A percentile compares a stretch with the other conserved stretches of the same genome.
These are phyloP conservation scores for Rallus crepitans DNA, from an alignment of 2,797 vertebrate species.

Conservation along the genomic window DNA sequence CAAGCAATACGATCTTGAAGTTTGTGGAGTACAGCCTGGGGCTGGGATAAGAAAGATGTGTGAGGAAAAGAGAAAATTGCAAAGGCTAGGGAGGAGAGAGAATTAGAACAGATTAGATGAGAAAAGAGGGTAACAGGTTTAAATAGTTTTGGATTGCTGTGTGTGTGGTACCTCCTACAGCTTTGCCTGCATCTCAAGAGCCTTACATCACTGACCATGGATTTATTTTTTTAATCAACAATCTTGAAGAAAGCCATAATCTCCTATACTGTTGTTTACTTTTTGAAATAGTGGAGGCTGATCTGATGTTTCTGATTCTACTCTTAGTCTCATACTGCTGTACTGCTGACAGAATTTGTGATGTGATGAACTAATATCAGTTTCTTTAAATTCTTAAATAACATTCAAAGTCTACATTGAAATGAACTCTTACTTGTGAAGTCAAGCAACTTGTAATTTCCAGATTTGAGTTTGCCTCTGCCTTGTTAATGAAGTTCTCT, in stretches of 20 bases:
- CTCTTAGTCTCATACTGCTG: background rate
- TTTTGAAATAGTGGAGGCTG: background rate
- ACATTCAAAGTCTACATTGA: background rate
- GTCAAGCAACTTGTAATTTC: background rate
- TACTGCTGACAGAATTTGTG: background rate
- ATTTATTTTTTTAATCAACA: background rate
- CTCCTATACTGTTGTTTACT: background rate
- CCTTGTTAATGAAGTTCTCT: conserved; percentile 37
- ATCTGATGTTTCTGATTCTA: background rate
- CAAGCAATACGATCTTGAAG: background rate
- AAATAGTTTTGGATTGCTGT: background rate
- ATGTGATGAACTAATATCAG: background rate
- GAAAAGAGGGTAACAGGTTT: background rate
- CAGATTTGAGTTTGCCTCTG: background rate
- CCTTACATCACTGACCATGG: background rate
- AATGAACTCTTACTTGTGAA: background rate
- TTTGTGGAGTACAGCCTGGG: background rate
- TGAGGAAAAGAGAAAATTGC: background rate
- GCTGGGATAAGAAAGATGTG: background rate
- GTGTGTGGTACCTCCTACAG: background rate
- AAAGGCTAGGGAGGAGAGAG: background rate
- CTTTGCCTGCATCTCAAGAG: background rate
- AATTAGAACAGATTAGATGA: background rate
- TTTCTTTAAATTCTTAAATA: background rate
- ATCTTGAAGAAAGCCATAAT: background rate